Evolutionary conservation across 2,113 vertebrate species (phyloP).

Genomic region (Capra hircus): DNA sequence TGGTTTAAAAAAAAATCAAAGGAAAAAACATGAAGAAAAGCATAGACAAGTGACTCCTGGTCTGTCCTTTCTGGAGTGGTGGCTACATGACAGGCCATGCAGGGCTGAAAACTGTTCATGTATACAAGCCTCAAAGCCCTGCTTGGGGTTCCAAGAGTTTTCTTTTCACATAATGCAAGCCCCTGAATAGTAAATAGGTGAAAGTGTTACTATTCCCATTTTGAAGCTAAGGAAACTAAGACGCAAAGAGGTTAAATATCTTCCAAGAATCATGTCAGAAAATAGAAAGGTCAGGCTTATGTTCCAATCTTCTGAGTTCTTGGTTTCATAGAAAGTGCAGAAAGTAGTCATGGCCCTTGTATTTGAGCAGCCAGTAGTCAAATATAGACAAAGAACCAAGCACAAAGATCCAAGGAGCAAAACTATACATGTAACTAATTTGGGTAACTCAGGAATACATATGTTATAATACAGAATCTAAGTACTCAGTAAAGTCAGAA

Average conservation of each 20-base stretch:
- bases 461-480: background rate
- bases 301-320: background rate
- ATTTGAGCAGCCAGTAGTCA: background rate
- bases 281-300: background rate
- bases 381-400: background rate
- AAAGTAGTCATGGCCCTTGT: background rate
- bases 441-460: background rate
- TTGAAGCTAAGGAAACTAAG: background rate
- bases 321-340: background rate
- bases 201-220: background rate
- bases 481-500: background rate
- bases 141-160: background rate
- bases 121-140: background rate
- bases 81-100: fast-evolving
- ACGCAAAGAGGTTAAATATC: background rate
- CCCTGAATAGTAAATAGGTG: background rate
- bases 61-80: background rate
- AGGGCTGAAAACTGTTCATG: background rate
- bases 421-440: background rate
- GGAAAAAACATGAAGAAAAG: background rate
- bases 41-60: background rate
- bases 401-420: background rate
- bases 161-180: background rate
- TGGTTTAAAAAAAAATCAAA: background rate
- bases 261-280: background rate